Conservation (phyloP, 1,140 invertebrate genomes). For the Epicauta chinensis region DNA sequence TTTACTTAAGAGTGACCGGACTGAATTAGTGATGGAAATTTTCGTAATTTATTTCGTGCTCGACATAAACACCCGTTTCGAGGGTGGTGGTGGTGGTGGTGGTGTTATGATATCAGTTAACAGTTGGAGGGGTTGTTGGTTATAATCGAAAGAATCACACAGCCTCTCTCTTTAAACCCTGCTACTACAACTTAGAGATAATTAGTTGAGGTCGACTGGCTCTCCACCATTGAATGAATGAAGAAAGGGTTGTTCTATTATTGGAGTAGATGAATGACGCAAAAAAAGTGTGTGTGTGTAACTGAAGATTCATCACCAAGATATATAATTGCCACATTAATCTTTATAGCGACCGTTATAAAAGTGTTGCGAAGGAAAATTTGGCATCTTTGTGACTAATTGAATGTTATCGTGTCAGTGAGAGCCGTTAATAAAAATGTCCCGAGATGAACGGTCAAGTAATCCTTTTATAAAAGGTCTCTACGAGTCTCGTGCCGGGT, state of each 20-base stretch:
- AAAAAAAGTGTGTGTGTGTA: neutral
- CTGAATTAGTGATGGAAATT: constrained; percentile 8
- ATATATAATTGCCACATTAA: constrained; percentile 11
- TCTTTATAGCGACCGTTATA: constrained; percentile 6
- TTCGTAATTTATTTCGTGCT: constrained; percentile 6
- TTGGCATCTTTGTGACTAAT: constrained; percentile 8
- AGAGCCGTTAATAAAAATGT: constrained; percentile 15
- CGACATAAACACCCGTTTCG: constrained; percentile 9
- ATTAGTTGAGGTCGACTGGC: constrained; percentile 21
- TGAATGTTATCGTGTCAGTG: constrained; percentile 12
- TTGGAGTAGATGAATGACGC: neutral
- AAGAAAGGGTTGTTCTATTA: constrained; percentile 6
- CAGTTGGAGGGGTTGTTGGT: no score
- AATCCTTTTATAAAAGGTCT: constrained; percentile 17
- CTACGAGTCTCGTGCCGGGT: constrained; percentile 12
- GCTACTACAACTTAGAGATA: constrained; percentile 18
- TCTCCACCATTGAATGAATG: constrained; percentile 13
- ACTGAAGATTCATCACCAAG: neutral
- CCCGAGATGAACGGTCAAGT: constrained; percentile 12
- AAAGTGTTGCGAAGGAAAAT: neutral
- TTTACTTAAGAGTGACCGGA: neutral
- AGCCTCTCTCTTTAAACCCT: constrained; percentile 13
- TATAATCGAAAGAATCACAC: constrained; percentile 6
- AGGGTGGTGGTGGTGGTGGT: constrained; percentile 13
- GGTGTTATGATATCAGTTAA: constrained; percentile 17